These are phyloP conservation scores for Azorinus chamasolen DNA, from an alignment of 2,888 invertebrate species.

Conservation along the genomic window DNA sequence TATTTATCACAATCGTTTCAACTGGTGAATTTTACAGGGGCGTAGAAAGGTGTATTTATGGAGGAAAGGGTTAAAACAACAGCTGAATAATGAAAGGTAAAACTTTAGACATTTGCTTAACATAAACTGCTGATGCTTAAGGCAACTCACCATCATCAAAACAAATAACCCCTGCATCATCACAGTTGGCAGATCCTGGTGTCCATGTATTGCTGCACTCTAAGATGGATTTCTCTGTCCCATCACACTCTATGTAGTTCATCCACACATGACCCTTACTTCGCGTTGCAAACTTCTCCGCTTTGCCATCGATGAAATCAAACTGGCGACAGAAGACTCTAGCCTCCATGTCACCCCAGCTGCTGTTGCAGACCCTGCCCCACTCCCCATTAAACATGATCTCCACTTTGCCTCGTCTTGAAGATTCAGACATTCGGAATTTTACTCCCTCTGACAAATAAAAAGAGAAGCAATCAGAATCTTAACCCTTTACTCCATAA, in stretches of 20 bases:
- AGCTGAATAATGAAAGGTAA: too few species aligned
- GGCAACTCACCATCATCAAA: conserved; percentile 64
- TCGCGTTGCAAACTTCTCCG: conserved; percentile 25
- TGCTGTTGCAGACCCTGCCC: conserved; percentile 73
- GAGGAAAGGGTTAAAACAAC: too few species aligned
- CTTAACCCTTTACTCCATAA: too few species aligned
- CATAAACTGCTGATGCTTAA: too few species aligned
- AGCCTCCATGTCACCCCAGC: conserved; percentile 68
- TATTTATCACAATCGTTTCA: too few species aligned
- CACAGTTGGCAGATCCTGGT: conserved; percentile 63
- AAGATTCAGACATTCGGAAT: conserved; percentile 61
- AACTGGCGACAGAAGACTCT: conserved; percentile 71
- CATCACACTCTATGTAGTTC: conserved; percentile 90
- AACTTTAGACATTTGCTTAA: too few species aligned
- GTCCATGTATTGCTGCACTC: conserved; percentile 88
- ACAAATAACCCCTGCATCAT: conserved; percentile 75
- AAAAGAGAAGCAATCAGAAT: too few species aligned
- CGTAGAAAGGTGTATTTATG: too few species aligned
- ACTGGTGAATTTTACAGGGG: too few species aligned
- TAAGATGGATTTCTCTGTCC: conserved; percentile 90
- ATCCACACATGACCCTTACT: conserved; percentile 87
- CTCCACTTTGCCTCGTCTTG: conserved; percentile 62
- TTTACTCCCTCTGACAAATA: conserved; percentile 63
- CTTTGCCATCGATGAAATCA: conserved; percentile 68
- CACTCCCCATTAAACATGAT: conserved; percentile 71